Evolutionary conservation across 2,113 vertebrate genomes (phyloP), one percentile per base, ranked within the genome.

Genomic region (Ochotona princeps): DNA sequence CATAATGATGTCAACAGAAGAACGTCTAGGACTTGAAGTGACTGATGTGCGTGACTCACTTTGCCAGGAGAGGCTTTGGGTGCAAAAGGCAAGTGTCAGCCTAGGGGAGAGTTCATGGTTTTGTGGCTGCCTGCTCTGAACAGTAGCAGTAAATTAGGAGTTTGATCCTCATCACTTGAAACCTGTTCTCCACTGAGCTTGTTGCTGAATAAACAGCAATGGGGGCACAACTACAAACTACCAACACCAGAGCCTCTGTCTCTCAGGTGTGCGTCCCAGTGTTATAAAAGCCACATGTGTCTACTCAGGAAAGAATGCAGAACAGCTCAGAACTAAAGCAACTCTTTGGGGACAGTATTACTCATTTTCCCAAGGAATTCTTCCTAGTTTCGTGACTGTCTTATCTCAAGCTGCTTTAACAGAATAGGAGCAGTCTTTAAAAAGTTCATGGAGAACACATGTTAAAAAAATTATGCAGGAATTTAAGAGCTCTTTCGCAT

Each of bases 61-160:
- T 60, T 20, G 4, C 69, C 28, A 74, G 54, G 54, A 57, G 70
- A 14, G 70, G 44, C 72, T 93, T 85, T 82, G 14, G 18, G 35
- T 54, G 10, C 54, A 60, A 69, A 38, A 67, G 72, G 66, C 79
- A 57, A 66, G 28, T 21, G 3, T 74, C 17, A 66, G 63, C 80
- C 70, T 57, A 82, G 67, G n/a, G 25, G 20, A 85, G 35, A 72
- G 35, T n/a, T 5, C 3, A 17, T n/a, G 30, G 26, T 38, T 80
- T 74, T 35, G 72, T 26, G 57, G 80, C 89, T 66, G 69, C 79
- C 54, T 95, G 89, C 91, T 91, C 51, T 74, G 65, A 89, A 76
- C 65, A 61, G 65, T 57, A 72, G n/a, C 60, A 61, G 49, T 65
- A 89, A 92, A 94, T 97, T 87, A 94, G 89, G 70, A 44, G 35